A percentile compares a stretch with the other conserved stretches of the same genome.
These are phyloP conservation scores for Tinea trinotella DNA, from an alignment of 2,888 invertebrate genomes.

Conservation along the genomic window DNA sequence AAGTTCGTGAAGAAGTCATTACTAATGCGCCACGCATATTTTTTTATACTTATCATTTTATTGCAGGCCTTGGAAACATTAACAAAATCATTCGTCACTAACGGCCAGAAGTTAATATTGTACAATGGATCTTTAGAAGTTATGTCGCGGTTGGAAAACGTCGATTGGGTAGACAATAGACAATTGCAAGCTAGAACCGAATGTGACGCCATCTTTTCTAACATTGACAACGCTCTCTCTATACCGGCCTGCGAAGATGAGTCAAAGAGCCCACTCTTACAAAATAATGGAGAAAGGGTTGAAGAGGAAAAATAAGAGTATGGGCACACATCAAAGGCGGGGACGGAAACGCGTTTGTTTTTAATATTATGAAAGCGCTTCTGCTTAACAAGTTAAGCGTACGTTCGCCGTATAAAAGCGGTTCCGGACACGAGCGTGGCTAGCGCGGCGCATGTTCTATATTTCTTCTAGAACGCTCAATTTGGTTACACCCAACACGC, in stretches of 20 bases:
- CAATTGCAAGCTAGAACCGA: slow-evolving; percentile 2
- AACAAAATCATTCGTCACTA: slow-evolving; percentile 63
- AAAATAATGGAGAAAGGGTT: not conserved
- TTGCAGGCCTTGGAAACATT: slow-evolving; percentile 72
- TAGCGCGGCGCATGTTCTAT: too few relatives aligned
- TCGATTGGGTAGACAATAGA: slow-evolving; percentile 30
- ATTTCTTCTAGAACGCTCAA: too few relatives aligned
- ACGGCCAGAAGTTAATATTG: slow-evolving; percentile 65
- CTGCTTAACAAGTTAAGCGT: too few relatives aligned
- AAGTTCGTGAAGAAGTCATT: too few relatives aligned
- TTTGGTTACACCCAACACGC: too few relatives aligned
- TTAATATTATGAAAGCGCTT: too few relatives aligned
- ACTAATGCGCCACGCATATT: too few relatives aligned
- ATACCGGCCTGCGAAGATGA: not conserved
- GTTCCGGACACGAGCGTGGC: too few relatives aligned
- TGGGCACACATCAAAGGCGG: too few relatives aligned
- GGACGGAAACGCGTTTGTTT: too few relatives aligned
- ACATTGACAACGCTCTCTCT: slow-evolving; percentile 14
- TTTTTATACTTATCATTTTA: not conserved
- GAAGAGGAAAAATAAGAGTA: not conserved
- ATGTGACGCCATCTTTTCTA: not conserved
- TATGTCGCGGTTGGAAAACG: slow-evolving; percentile 28
- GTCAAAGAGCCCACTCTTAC: not conserved
- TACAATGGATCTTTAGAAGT: slow-evolving; percentile 41
- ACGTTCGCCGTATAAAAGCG: too few relatives aligned